Evolutionary conservation across 2,888 invertebrate species (phyloP).

Genomic region (Zygothrica quintamaculata): DNA sequence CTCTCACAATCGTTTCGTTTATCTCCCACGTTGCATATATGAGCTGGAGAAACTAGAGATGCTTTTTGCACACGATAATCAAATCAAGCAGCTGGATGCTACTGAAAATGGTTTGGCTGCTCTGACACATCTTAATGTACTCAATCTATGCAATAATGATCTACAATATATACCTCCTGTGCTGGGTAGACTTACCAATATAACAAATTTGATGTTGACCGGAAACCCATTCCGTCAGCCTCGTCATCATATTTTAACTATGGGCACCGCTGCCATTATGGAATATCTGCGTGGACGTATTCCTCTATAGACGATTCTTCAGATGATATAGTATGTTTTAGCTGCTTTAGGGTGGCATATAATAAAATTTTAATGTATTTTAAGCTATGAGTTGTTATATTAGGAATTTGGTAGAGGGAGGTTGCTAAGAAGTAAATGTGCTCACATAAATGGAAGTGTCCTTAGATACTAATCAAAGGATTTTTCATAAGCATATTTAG

Average conservation of each 20-base stretch:
- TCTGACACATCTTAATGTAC: slow-evolving; percentile 87
- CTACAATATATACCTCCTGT: slow-evolving; percentile 91
- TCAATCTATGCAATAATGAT: slow-evolving; percentile 90
- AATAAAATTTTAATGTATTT: too few species aligned
- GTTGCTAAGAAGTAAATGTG: too few species aligned
- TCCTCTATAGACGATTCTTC: slow-evolving; percentile 82
- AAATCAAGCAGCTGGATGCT: slow-evolving; percentile 87
- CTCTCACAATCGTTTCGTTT: slow-evolving; percentile 89
- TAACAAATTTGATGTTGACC: slow-evolving; percentile 90
- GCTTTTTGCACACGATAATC: slow-evolving; percentile 90
- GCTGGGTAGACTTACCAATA: slow-evolving; percentile 90
- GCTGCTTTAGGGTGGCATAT: too few species aligned
- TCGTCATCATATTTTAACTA: slow-evolving; percentile 92
- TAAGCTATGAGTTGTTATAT: too few species aligned
- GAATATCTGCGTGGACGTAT: slow-evolving; percentile 93
- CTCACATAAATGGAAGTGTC: too few species aligned
- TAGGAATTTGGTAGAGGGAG: too few species aligned
- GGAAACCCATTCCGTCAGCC: slow-evolving; percentile 96
- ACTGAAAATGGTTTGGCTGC: slow-evolving; percentile 86
- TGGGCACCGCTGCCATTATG: slow-evolving; percentile 92
- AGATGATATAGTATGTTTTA: not conserved
- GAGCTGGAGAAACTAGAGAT: slow-evolving; percentile 90
- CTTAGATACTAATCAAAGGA: too few species aligned
- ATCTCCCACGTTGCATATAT: slow-evolving; percentile 89
- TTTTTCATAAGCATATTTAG: too few species aligned